phyloP scores from a whole-genome alignment of 1,140 invertebrate species.

The Theocolax elegans region DNA sequence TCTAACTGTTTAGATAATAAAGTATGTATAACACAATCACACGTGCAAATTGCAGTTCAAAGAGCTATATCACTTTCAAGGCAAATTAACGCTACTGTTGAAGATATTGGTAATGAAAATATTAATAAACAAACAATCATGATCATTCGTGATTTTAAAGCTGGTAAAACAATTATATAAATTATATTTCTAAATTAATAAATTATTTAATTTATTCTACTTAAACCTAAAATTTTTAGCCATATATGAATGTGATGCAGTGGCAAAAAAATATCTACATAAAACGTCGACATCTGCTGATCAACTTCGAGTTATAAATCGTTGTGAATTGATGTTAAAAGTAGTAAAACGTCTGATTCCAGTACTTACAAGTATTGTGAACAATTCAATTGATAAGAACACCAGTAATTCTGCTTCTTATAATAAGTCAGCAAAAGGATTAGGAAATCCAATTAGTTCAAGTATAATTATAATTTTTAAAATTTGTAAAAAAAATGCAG shows the following conservation, averaged over 20 bases:
- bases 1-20: constrained; percentile 58
- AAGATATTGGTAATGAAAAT: constrained; percentile 62
- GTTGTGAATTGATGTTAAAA: constrained; percentile 62
- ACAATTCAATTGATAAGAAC: constrained; percentile 53
- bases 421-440: constrained; percentile 46
- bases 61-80: constrained; percentile 57
- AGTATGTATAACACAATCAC: constrained; percentile 52
- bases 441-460: constrained; percentile 47
- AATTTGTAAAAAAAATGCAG: neutral
- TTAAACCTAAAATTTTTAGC: constrained; percentile 46
- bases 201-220: neutral
- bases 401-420: too few relatives aligned
- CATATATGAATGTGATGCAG: constrained; percentile 60
- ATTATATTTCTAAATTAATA: neutral
- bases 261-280: constrained; percentile 55
- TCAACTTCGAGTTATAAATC: constrained; percentile 63
- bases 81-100: constrained; percentile 57
- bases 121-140: constrained; percentile 60
- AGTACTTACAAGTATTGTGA: constrained; percentile 56
- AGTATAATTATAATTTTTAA: constrained; percentile 36
- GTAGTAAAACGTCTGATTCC: constrained; percentile 62
- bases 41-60: constrained; percentile 58
- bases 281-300: constrained; percentile 59
- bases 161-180: constrained; percentile 49
- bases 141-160: constrained; percentile 62